Percentiles rank a stretch among this genome's conserved stretches.
Evolutionary conservation across 2,797 vertebrate species (phyloP).

Genomic region (Centroberyx gerrardi): DNA sequence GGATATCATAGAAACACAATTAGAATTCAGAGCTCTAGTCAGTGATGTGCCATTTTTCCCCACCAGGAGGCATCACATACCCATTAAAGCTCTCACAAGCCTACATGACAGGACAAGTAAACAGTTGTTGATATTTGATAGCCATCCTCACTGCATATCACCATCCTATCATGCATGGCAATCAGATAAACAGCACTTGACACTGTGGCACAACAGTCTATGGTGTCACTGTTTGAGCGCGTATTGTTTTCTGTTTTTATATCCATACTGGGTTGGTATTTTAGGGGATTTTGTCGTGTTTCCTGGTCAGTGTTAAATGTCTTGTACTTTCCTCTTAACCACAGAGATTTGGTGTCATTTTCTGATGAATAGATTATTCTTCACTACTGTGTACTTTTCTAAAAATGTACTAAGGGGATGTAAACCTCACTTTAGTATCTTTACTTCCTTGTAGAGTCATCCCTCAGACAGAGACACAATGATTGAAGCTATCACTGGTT

Average conservation of each 20-base stretch:
- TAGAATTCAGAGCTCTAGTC: too few relatives aligned
- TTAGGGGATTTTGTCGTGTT: conserved; percentile 56
- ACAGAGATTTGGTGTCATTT: not conserved
- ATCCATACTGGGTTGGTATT: not conserved
- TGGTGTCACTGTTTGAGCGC: not conserved
- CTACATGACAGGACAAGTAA: not conserved
- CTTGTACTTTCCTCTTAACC: not conserved
- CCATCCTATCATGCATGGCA: not conserved
- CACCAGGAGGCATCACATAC: conserved; percentile 60
- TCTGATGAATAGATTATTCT: conserved; percentile 54
- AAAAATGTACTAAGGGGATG: not conserved
- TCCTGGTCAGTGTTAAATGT: conserved; percentile 35
- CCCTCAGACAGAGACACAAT: conserved; percentile 38
- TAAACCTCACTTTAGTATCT: conserved; percentile 21
- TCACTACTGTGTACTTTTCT: not conserved
- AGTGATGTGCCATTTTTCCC: not conserved
- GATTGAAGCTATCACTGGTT: conserved; percentile 49
- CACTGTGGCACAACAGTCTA: not conserved
- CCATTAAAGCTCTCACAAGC: not conserved
- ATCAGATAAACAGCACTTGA: not conserved
- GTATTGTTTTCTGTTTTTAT: conserved; percentile 11
- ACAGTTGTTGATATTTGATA: conserved; percentile 26
- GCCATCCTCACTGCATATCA: conserved; percentile 1
- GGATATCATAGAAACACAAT: too few relatives aligned
- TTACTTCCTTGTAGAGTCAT: conserved; percentile 60